phyloP scores from a whole-genome alignment of 1,140 invertebrate genomes.

The Alviniconcha marisindica region DNA sequence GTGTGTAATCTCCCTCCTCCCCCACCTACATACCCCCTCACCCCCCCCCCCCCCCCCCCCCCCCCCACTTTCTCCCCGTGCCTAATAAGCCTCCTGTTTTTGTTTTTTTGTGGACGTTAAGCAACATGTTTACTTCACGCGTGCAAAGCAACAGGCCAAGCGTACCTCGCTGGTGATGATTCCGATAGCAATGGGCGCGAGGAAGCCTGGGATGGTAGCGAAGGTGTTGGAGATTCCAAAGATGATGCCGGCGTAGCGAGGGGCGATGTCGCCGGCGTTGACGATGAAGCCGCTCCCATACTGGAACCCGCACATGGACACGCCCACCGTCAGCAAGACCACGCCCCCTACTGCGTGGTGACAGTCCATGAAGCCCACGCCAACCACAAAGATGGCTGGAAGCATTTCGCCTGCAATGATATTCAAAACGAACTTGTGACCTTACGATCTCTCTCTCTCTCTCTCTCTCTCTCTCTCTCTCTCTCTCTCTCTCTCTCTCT shows the following conservation, averaged over 20 bases:
- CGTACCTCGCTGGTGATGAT: constrained; percentile 65
- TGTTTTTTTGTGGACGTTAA: too few relatives aligned
- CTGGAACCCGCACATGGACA: constrained; percentile 38
- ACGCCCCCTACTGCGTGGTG: constrained; percentile 25
- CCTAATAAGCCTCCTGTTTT: too few relatives aligned
- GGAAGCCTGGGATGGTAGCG: constrained; percentile 68
- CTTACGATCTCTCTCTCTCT: too few relatives aligned
- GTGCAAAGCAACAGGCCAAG: background rate
- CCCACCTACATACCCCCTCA: too few relatives aligned
- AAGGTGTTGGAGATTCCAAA: constrained; percentile 72
- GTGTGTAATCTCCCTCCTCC: too few relatives aligned
- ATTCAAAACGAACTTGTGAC: too few relatives aligned
- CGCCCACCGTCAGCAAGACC: constrained; percentile 35
- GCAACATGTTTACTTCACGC: background rate
- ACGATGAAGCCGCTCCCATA: constrained; percentile 43
- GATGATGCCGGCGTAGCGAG: constrained; percentile 63
- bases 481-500: too few relatives aligned
- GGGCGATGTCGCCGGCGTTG: constrained; percentile 48
- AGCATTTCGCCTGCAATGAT: constrained; percentile 41
- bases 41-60: too few relatives aligned
- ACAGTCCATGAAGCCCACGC: constrained; percentile 46
- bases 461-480: too few relatives aligned
- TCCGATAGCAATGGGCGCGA: constrained; percentile 68
- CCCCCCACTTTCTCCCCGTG: too few relatives aligned
- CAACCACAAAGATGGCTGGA: constrained; percentile 42